A percentile compares a stretch with the other conserved stretches of the same genome.
Conservation (phyloP, 2,888 invertebrate genomes). For the Cyaniris semiargus region DNA sequence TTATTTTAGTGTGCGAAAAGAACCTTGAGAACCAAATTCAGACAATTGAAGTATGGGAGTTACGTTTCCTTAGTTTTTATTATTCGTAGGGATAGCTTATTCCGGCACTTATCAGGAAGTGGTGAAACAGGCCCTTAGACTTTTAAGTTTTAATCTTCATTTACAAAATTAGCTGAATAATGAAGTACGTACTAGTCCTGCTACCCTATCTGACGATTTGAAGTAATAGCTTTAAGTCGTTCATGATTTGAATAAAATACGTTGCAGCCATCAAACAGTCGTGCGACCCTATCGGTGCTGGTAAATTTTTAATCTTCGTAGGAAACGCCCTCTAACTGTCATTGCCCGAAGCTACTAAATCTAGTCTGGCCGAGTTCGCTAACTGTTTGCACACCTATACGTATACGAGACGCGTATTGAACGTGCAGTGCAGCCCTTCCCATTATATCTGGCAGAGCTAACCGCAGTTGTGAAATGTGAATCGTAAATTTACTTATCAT, state of each 20-base stretch:
- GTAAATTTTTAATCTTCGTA: conserved; percentile 16
- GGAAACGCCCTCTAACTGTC: not conserved
- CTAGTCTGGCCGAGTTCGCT: not conserved
- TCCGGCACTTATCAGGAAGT: too few species aligned
- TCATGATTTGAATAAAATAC: not conserved
- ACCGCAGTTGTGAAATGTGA: conserved; percentile 17
- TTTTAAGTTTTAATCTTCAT: too few species aligned
- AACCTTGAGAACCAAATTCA: too few species aligned
- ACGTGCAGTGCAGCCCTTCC: conserved; percentile 4
- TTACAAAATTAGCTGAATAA: not conserved
- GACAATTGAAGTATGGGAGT: too few species aligned
- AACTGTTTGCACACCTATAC: conserved; percentile 1
- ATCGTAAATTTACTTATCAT: conserved; percentile 13
- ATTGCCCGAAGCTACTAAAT: conserved; percentile 15
- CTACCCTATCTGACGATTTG: not conserved
- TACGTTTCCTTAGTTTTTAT: too few species aligned
- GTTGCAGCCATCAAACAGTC: not conserved
- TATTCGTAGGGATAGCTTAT: too few species aligned
- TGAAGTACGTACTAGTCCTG: not conserved
- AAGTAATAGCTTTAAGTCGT: not conserved
- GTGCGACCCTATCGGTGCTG: not conserved
- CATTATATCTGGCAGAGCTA: conserved; percentile 1
- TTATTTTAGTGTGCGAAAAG: too few species aligned
- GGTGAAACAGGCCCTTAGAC: too few species aligned
- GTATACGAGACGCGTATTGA: conserved; percentile 1